Base-by-base conservation (phyloP, 2,888 invertebrate genomes). In the Nysson spinosus region DNA sequence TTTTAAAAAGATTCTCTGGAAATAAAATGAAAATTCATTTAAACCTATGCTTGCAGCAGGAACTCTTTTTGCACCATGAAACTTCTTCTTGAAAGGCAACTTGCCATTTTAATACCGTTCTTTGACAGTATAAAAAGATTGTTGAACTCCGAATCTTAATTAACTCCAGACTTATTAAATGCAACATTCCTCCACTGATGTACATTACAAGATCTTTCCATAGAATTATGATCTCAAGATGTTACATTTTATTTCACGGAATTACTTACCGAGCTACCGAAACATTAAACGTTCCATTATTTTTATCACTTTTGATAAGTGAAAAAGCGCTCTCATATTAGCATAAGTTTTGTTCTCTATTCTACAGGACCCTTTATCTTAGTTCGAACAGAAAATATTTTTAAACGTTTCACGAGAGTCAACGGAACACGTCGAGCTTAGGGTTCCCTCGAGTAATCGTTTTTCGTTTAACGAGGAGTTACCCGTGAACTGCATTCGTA, bases 401-500 rank as follows among this genome's bases (percentile, higher is more conserved):
- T 56, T 43, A 44, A 55, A 14, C 17, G 32, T 46, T 26, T 50
- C 22, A 39, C 26, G 32, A 62, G 52, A 42, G 49, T 42, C 14
- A 26, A 51, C 34, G 7, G 39, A 55, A 34, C 51, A 56, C 47
- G 52, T 51, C 54, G 39, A 46, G 52, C 51, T 50, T 61, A 37
- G 37, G 35, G 20, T 14, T 51, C 42, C 16, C 35, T 24, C 32
- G 55, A 17, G 64, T 57, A 61, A 73, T 73, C 64, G 61, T 73
- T 69, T 66, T 42, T 54, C 69, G 58, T 51, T 73, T 70, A 73
- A 73, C 74, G 63, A 70, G 54, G 47, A 46, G 52, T 56, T 61
- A 61, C 52, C 46, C 69, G 64, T 47, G 64, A 11, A 28, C 51
- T 44, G 73, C 60, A 58, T 72, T 63, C 49, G 56, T 40, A 60